Evolutionary conservation across 2,888 invertebrate species (phyloP).

Genomic region (Ceriagrion tenellum): DNA sequence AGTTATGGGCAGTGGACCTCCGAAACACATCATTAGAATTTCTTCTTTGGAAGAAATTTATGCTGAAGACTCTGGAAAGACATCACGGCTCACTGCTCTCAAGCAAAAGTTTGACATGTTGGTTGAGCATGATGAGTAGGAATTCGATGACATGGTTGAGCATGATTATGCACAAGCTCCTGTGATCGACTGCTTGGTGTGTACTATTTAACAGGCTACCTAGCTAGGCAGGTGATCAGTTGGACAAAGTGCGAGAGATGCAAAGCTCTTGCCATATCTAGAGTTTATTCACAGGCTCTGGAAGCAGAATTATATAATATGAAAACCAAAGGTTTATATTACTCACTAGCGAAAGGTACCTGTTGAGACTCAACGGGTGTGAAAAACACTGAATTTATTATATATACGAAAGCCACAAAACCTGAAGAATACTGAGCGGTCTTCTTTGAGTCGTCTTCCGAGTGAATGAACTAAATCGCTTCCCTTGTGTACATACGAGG

Average conservation of each 20-base stretch:
- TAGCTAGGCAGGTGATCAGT: neutral
- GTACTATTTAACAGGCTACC: slow-evolving; percentile 5
- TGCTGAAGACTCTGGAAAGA: neutral
- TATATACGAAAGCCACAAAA: too few relatives aligned
- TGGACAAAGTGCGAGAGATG: neutral
- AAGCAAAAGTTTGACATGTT: neutral
- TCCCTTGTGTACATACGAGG: too few relatives aligned
- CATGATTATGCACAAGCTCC: neutral
- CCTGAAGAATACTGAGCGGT: too few relatives aligned
- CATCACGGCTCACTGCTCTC: neutral
- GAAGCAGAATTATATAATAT: neutral
- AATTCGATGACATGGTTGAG: neutral
- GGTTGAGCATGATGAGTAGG: neutral
- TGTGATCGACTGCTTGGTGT: neutral
- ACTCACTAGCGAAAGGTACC: too few relatives aligned
- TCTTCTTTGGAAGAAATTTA: neutral
- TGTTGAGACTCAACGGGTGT: too few relatives aligned
- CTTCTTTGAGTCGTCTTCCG: too few relatives aligned
- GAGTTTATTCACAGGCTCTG: neutral
- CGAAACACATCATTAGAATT: neutral
- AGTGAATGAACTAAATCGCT: too few relatives aligned
- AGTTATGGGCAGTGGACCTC: neutral
- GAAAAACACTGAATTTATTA: too few relatives aligned
- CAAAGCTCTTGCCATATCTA: neutral
- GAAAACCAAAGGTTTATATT: slow-evolving; percentile 23